A percentile compares a stretch with the other conserved stretches of the same genome.
phyloP scores from a whole-genome alignment of 2,113 vertebrate species.

The Rhombomys opimus region DNA sequence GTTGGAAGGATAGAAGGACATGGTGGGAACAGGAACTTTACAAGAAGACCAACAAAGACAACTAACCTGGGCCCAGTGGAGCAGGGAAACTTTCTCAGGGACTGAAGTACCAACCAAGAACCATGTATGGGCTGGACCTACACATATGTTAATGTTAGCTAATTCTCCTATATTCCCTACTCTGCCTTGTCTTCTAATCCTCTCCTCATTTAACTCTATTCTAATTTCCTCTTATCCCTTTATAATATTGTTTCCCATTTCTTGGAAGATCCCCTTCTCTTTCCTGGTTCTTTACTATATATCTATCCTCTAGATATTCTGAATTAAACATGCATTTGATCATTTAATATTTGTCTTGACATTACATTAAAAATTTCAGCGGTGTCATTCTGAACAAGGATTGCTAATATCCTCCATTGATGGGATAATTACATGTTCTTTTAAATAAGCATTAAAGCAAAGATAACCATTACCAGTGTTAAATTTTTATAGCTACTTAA shows the following conservation, averaged over 20 bases:
- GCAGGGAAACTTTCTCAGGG: too few relatives aligned
- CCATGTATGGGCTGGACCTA: too few relatives aligned
- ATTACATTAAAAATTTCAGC: background rate
- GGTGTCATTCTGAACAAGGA: background rate
- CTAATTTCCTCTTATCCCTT: background rate
- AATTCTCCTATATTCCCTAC: background rate
- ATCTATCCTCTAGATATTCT: background rate
- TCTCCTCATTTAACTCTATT: background rate
- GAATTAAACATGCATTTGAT: background rate
- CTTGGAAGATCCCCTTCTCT: background rate
- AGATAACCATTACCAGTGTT: background rate
- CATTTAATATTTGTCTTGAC: background rate
- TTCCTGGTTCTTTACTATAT: background rate
- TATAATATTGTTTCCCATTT: background rate
- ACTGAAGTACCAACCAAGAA: too few relatives aligned
- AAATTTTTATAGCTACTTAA: background rate
- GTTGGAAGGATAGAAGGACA: too few relatives aligned
- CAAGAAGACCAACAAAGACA: too few relatives aligned
- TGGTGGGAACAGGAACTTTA: too few relatives aligned
- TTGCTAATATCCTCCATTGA: background rate
- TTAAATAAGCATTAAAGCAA: background rate
- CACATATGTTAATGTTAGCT: background rate
- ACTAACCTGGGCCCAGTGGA: too few relatives aligned
- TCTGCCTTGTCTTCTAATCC: background rate
- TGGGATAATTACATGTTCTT: constrained; percentile 22